phyloP scores from a whole-genome alignment of 35 echinoderm and acorn worm species.

The Anneissia japonica region DNA sequence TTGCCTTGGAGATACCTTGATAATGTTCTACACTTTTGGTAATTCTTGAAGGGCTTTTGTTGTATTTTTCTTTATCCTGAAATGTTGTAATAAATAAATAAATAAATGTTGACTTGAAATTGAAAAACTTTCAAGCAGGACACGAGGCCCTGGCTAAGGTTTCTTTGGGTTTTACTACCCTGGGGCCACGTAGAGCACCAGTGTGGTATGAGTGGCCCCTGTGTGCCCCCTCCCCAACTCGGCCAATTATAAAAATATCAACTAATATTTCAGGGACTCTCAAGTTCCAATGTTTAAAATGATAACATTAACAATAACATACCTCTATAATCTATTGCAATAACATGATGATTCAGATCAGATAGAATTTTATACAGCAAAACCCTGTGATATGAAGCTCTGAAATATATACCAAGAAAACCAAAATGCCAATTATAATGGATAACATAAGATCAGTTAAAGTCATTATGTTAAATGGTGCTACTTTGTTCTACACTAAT shows the following conservation, averaged over 20 bases:
- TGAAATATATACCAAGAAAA: background rate
- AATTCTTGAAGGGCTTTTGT: too few relatives aligned
- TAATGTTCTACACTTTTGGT: too few relatives aligned
- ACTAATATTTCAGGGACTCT: background rate
- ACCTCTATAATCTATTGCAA: slow-evolving; percentile 72
- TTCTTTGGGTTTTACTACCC: background rate
- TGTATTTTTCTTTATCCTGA: too few relatives aligned
- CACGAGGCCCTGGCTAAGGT: background rate
- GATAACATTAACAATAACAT: too few relatives aligned
- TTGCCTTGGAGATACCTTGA: too few relatives aligned
- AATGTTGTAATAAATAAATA: too few relatives aligned
- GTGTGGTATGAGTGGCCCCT: background rate
- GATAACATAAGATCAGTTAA: too few relatives aligned
- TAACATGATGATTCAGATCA: slow-evolving; percentile 32
- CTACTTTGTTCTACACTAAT: too few relatives aligned
- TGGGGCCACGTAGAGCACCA: background rate
- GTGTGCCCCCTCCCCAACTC: background rate
- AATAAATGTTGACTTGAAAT: too few relatives aligned
- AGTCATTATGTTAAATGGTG: too few relatives aligned
- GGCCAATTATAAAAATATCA: background rate
- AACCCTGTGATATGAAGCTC: slow-evolving; percentile 39
- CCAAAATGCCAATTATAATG: background rate
- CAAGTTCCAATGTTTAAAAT: background rate
- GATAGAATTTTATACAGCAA: slow-evolving; percentile 52
- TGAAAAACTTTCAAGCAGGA: too few relatives aligned